Evolutionary conservation across 2,888 invertebrate species (phyloP).

Genomic region (Erebia palarica): DNA sequence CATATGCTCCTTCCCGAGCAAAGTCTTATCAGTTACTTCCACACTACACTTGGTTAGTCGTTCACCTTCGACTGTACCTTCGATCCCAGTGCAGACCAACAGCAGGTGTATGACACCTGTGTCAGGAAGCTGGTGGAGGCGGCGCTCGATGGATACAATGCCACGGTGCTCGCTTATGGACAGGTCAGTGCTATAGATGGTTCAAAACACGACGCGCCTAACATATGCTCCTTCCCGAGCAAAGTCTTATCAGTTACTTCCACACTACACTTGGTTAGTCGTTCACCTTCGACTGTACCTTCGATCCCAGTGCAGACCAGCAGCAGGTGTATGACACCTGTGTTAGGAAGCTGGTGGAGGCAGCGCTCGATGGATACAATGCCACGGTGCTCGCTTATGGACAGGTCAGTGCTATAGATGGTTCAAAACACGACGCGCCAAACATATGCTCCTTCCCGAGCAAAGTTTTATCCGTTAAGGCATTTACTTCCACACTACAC

Average conservation of each 20-base stretch:
- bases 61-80: constrained; percentile 98
- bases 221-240: too few relatives aligned
- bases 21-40: too few relatives aligned
- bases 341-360: constrained; percentile 93
- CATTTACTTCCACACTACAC: too few relatives aligned
- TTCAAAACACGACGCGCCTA: too few relatives aligned
- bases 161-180: constrained; percentile 98
- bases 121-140: constrained; percentile 94
- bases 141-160: constrained; percentile 97
- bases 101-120: constrained; percentile 90
- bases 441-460: too few relatives aligned
- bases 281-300: constrained; percentile 97
- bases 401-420: constrained; percentile 83
- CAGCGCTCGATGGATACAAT: constrained; percentile 97
- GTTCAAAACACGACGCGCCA: too few relatives aligned
- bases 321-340: constrained; percentile 90
- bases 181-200: constrained; percentile 83
- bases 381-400: constrained; percentile 99
- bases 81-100: constrained; percentile 89
- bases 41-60: too few relatives aligned
- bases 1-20: too few relatives aligned
- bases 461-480: too few relatives aligned
- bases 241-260: too few relatives aligned
- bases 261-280: too few relatives aligned
- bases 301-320: constrained; percentile 90